These are phyloP conservation scores for Fragum fragum DNA, from an alignment of 2,888 invertebrate species.

Conservation along the genomic window DNA sequence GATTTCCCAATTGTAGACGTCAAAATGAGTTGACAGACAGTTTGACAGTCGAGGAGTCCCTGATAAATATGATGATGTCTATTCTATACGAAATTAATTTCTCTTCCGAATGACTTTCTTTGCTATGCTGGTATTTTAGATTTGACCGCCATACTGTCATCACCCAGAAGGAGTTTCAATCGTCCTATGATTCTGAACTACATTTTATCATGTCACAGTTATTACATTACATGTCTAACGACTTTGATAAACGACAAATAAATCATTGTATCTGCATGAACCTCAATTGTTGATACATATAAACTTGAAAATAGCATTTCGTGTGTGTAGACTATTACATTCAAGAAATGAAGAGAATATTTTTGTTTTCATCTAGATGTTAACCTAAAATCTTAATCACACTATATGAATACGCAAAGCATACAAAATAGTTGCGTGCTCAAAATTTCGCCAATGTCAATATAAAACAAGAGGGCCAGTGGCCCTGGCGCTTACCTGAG, in stretches of 20 bases:
- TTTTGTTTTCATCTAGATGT: not conserved
- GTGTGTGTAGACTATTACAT: not conserved
- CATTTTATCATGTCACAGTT: not conserved
- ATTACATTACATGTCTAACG: not conserved
- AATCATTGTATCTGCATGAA: no score
- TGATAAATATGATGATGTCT: not conserved
- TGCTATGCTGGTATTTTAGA: not conserved
- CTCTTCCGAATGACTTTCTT: no score
- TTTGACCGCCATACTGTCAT: not conserved
- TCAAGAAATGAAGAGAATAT: not conserved
- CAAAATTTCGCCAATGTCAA: no score
- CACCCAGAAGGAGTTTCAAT: no score
- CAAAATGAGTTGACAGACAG: not conserved
- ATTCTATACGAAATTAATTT: no score
- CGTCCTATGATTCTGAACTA: not conserved
- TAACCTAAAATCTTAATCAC: not conserved
- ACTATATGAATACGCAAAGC: not conserved
- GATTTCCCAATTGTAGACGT: slow-evolving; percentile 1
- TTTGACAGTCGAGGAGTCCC: not conserved
- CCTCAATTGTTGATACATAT: no score
- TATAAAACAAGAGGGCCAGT: no score
- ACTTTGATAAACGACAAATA: not conserved
- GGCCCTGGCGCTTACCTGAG: no score
- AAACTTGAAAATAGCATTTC: not conserved
- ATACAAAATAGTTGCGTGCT: no score